Evolutionary conservation across 2,797 vertebrate genomes (phyloP), one percentile per base, ranked within the genome.

Genomic region (Syngnathus rostellatus): DNA sequence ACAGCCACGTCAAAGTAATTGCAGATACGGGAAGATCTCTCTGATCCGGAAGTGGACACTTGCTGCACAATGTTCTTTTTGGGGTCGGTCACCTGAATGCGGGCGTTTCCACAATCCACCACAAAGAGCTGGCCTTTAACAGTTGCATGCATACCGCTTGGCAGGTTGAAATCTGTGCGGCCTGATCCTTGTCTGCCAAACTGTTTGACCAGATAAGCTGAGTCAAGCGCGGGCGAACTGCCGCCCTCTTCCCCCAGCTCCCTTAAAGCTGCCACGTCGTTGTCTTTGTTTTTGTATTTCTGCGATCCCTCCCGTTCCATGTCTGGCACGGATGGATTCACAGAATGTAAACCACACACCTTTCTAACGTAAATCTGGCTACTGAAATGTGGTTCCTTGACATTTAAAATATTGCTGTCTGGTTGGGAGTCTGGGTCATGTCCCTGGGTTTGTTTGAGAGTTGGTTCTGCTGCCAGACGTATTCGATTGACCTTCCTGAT

Each of bases 1-100:
- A 92, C 91, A 1, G 93, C 91, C 41, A 93, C 90, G 0, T 94
- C 93, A 68, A 94, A 93, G 75, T 91, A 93, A 81, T 92, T 92
- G 69, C 85, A 89, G 71, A 90, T 90, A 39, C 81, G 87, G 38
- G 87, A 83, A 0, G 83, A 86, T 40, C 87, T 83, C 50, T 89
- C 89, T 0, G 83, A 51, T 41, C 83, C 85, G 1, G 83, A 73
- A 1, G 90, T 83, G 38, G 84, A 84, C 53, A 93, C 89, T 76
- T 94, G 92, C 73, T 94, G 93, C 10, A 92, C 87, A 21, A 91
- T 72, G 57, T 91, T 91, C 51, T 92, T 90, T 62, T 84, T 81
- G 11, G 81, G 75, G 70, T 93, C 91, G 31, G 89, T 90, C 66
- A 92, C 89, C 81, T 94, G 92, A 64, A 94, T 85, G 8, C 92